A percentile compares a stretch with the other conserved stretches of the same genome.
Evolutionary conservation across 2,797 vertebrate species (phyloP).

Genomic region (Clarias laeviceps): DNA sequence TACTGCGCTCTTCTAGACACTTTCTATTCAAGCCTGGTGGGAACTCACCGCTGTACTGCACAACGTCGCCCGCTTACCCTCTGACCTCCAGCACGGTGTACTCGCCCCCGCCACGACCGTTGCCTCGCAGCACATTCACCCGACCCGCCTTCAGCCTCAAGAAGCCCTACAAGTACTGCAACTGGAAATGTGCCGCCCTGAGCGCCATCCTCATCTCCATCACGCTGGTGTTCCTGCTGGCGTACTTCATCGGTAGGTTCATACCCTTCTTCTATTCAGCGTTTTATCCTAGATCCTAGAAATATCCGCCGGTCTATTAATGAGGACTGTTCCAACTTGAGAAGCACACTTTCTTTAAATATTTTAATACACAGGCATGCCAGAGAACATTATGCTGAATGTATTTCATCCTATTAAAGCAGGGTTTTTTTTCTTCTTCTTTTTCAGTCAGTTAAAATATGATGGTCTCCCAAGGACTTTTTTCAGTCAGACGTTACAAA

Average conservation of each 20-base stretch:
- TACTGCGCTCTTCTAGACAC: constrained; percentile 78
- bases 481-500: constrained; percentile 6
- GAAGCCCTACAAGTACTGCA: constrained; percentile 98
- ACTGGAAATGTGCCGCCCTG: constrained; percentile 97
- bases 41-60: constrained; percentile 97
- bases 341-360: constrained; percentile 24
- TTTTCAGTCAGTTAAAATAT: constrained; percentile 1
- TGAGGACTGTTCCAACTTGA: constrained; percentile 23
- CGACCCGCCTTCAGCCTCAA: constrained; percentile 96
- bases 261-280: neutral
- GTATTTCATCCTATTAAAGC: constrained; percentile 15
- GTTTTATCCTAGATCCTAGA: neutral
- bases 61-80: constrained; percentile 93
- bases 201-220: constrained; percentile 95
- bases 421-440: neutral
- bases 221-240: constrained; percentile 90
- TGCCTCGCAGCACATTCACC: constrained; percentile 94
- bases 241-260: constrained; percentile 94
- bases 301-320: constrained; percentile 9
- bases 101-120: constrained; percentile 93
- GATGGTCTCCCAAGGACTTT: neutral
- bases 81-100: constrained; percentile 99
- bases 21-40: constrained; percentile 99
- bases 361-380: constrained; percentile 17
- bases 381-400: constrained; percentile 25